Base-by-base conservation (phyloP, 1,140 invertebrate species). In the Pararge aegeria region DNA sequence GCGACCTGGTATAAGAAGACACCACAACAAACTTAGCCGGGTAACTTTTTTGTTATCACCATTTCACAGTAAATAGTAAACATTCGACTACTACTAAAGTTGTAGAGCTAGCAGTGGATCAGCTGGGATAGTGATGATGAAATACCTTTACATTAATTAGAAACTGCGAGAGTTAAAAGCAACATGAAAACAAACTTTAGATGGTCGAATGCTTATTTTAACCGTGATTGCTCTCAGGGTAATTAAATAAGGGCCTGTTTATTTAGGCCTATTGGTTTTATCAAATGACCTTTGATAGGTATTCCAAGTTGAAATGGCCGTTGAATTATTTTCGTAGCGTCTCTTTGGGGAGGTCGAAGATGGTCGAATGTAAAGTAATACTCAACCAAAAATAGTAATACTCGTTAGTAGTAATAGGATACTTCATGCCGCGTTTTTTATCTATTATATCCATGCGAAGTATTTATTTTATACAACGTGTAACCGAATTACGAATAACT, bases 191-290 rank as follows among this genome's bases (percentile, higher is more conserved):
- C 9, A 27, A 49, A 49, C 46, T 49, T 49, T 49, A 20, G 21
- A 13, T 16, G 46, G n/a, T n/a, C 10, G 29, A 49, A 46, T 46
- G 46, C n/a, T 49, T 49, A 49, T 49, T 49, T 49, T 15, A 49
- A 49, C 46, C 46, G 46, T 49, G 46, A 49, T 49, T 49, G 46
- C 46, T 49, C 20, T 24, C 46, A 27, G 21, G 1, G 46, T 49
- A 49, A 49, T 49, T 49, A 49, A 49, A 49, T 49, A 49, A 29
- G 46, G 46, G 21, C 46, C 46, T 49, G 46, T 49, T 49, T 49
- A 49, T 13, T 49, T 49, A 49, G 46, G 46, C 12, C 44, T 46
- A 46, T 46, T 46, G 44, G 44, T 46, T 46, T 46, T 46, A 46
- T 46, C 44, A 46, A 46, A 46, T 46, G 44, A 46, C 44, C 44